These are phyloP conservation scores for Xerus inauris DNA, from an alignment of 2,113 vertebrate species.

Conservation along the genomic window DNA sequence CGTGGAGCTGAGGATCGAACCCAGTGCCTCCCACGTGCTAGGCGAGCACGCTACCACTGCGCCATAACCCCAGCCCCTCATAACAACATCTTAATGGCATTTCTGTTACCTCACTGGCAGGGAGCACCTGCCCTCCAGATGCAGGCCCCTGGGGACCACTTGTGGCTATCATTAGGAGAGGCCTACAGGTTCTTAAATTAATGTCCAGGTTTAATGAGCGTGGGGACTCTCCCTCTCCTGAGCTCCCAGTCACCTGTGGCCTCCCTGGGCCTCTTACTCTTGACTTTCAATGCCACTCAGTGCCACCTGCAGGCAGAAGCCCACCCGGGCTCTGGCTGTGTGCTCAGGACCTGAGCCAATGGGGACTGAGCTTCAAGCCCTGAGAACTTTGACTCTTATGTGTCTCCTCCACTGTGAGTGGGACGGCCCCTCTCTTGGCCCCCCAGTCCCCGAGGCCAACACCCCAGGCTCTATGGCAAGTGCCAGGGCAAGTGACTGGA, in stretches of 20 bases:
- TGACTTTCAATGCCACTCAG: no score
- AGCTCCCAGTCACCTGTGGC: neutral
- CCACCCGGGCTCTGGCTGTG: neutral
- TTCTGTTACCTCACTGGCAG: neutral
- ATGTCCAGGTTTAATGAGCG: neutral
- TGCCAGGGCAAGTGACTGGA: no score
- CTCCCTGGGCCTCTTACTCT: neutral
- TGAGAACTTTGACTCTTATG: neutral
- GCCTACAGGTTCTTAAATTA: neutral
- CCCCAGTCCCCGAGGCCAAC: accelerated
- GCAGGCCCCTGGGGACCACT: constrained; percentile 26
- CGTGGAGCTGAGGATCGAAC: no score
- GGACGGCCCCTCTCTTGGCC: neutral
- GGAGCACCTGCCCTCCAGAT: neutral
- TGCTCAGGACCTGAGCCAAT: neutral
- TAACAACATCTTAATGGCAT: neutral
- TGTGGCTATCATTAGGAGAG: neutral
- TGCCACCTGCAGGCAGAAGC: neutral
- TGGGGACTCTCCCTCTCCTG: neutral
- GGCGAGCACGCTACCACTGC: no score
- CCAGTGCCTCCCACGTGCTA: no score
- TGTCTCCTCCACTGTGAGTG: neutral
- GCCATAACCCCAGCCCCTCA: no score
- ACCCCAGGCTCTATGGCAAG: neutral
- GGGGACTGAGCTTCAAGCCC: neutral